These are phyloP conservation scores for Lymantria dispar DNA, from an alignment of 2,888 invertebrate genomes.

Conservation along the genomic window DNA sequence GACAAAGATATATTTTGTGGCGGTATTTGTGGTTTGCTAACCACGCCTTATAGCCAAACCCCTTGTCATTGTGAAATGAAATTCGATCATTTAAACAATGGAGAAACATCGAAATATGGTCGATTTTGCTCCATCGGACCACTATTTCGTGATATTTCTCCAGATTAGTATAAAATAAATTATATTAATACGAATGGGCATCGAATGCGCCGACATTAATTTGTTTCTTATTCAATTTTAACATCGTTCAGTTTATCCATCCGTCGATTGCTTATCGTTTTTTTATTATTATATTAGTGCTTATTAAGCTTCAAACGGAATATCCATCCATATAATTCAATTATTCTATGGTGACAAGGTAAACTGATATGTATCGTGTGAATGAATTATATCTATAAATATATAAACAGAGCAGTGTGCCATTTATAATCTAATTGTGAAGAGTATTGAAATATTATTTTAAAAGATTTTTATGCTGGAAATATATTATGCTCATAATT, in stretches of 20 bases:
- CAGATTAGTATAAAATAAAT: slow-evolving; percentile 40
- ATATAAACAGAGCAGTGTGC: slow-evolving; percentile 76
- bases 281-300: slow-evolving; percentile 55
- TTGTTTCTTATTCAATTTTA: slow-evolving; percentile 27
- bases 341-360: slow-evolving; percentile 81
- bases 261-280: slow-evolving; percentile 38
- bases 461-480: slow-evolving; percentile 74
- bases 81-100: neutral
- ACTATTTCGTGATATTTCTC: slow-evolving; percentile 63
- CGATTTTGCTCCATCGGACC: slow-evolving; percentile 36
- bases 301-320: slow-evolving; percentile 75
- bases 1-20: too few relatives aligned
- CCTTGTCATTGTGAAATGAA: neutral
- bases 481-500: slow-evolving; percentile 76
- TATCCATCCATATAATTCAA: slow-evolving; percentile 82
- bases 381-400: slow-evolving; percentile 62
- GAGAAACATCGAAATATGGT: neutral
- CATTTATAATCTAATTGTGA: slow-evolving; percentile 75
- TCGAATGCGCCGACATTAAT: slow-evolving; percentile 58
- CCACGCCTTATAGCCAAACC: neutral
- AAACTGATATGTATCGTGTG: slow-evolving; percentile 72
- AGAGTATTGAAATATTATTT: slow-evolving; percentile 71
- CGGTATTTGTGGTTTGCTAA: neutral
- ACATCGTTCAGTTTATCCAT: slow-evolving; percentile 17
- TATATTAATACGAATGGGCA: slow-evolving; percentile 47